These are phyloP conservation scores for Oscheius myriophilus DNA, from an alignment of 2,888 invertebrate genomes.

Conservation along the genomic window DNA sequence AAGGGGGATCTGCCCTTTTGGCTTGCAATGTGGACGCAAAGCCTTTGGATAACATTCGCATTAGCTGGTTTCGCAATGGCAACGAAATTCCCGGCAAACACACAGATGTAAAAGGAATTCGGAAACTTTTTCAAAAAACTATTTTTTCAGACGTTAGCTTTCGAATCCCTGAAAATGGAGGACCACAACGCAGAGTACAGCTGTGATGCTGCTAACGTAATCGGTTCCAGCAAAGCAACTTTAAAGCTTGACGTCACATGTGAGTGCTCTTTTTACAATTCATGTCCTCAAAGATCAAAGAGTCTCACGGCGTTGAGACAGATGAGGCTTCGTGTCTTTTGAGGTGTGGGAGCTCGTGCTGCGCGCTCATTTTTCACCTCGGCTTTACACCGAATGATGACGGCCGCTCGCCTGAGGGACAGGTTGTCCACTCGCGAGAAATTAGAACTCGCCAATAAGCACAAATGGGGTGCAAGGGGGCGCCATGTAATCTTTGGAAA, in stretches of 20 bases:
- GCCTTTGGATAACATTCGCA: constrained; percentile 58
- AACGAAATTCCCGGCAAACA: constrained; percentile 45
- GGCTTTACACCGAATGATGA: constrained; percentile 29
- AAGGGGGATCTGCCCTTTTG: constrained; percentile 63
- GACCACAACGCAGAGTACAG: constrained; percentile 58
- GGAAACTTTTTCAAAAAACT: background rate
- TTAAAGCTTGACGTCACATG: constrained; percentile 61
- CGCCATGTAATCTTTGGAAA: background rate
- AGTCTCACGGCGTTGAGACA: background rate
- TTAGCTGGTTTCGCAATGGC: constrained; percentile 58
- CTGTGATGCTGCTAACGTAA: constrained; percentile 61
- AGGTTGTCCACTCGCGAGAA: constrained; percentile 21
- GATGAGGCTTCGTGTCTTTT: constrained; percentile 23
- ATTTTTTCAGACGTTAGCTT: constrained; percentile 57
- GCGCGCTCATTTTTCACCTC: constrained; percentile 29
- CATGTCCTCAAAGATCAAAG: background rate
- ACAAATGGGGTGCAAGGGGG: background rate
- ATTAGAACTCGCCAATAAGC: too few relatives aligned
- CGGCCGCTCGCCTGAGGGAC: constrained; percentile 28
- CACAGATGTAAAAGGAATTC: constrained; percentile 48
- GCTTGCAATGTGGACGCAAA: constrained; percentile 66
- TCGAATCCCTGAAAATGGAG: constrained; percentile 62
- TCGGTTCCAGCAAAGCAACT: constrained; percentile 55
- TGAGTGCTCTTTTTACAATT: constrained; percentile 37
- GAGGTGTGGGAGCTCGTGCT: constrained; percentile 28